Evolutionary conservation across 2,888 invertebrate genomes (phyloP).

Genomic region (Herminia tarsipennalis): DNA sequence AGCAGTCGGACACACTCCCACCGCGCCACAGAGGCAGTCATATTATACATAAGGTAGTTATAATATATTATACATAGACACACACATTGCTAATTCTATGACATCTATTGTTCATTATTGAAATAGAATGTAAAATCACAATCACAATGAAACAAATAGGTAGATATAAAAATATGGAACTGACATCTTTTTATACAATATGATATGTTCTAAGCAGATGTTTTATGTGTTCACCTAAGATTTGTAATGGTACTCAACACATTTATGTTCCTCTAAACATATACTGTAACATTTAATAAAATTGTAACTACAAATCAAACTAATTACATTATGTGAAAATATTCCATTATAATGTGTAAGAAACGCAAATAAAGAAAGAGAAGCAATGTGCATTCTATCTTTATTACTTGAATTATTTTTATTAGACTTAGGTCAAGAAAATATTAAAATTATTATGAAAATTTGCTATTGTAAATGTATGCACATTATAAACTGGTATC

Average conservation of each 20-base stretch:
- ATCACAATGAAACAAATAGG: too few relatives aligned
- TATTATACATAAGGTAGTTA: too few relatives aligned
- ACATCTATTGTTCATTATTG: too few relatives aligned
- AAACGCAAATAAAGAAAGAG: constrained; percentile 55
- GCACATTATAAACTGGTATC: constrained; percentile 12
- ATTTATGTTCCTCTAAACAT: constrained; percentile 35
- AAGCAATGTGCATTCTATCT: constrained; percentile 61
- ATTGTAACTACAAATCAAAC: constrained; percentile 20
- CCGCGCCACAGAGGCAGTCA: too few relatives aligned
- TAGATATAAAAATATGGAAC: too few relatives aligned
- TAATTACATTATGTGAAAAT: constrained; percentile 23
- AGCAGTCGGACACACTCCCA: too few relatives aligned
- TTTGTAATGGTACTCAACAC: background rate
- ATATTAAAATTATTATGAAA: constrained; percentile 9
- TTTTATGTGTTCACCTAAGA: background rate
- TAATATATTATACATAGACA: too few relatives aligned
- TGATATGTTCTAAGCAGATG: too few relatives aligned
- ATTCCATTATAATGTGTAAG: constrained; percentile 28
- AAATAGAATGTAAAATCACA: too few relatives aligned
- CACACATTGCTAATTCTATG: too few relatives aligned
- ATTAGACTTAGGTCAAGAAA: constrained; percentile 7
- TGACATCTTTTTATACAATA: too few relatives aligned
- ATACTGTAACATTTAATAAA: constrained; percentile 1
- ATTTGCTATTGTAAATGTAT: constrained; percentile 17
- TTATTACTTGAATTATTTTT: constrained; percentile 25